Base-by-base conservation (phyloP, 2,797 vertebrate species). In the Myoxocephalus aenaeus region DNA sequence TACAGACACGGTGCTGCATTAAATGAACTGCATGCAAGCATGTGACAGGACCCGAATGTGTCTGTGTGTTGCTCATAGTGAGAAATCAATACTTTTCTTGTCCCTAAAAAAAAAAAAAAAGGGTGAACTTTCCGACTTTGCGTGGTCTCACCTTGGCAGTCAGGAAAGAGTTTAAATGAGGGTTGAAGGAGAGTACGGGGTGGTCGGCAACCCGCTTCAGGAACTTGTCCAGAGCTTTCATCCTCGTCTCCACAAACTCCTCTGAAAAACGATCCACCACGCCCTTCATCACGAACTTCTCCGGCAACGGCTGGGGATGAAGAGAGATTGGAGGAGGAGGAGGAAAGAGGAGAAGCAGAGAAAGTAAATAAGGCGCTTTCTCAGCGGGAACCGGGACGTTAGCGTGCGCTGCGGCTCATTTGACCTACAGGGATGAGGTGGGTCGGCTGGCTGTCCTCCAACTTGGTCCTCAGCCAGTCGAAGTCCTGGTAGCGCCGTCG, bases 221-320 rank as follows among this genome's bases (percentile, higher is more conserved):
- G 92, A 99, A 99, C 88, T 97, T 98, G 92, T 99, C 97, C 51
- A 99, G 88, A 7, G 98, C 98, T 89, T 97, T 99, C 92, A 96
- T 96, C 74, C 98, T 96, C 0, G 97, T 99, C 90, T 98, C 98
- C 62, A 99, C 97, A 88, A 99, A 99, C 86, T 98, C 97, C 75
- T 99, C 98, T 1, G 96, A 99, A 78, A 99, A 99, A 54, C 98
- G 96, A 66, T 99, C 98, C 44, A 99, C 96, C 90, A 99, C 97
- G n/a, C 98, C 98, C 92, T 96, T 99, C 94, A 99, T 97, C 77
- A 99, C 97, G 71, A 99, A 99, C 92, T 99, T 99, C 92, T 99
- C 98, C 34, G 98, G 98, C 83, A 99, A 85, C 0, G 98, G 98
- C 98, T 99, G 80, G 70, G 69, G 53, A 51, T 1, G 34, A 3